A percentile compares a stretch with the other conserved stretches of the same genome.
These are phyloP conservation scores for Xylota sylvarum DNA, from an alignment of 2,888 invertebrate genomes.

Conservation along the genomic window DNA sequence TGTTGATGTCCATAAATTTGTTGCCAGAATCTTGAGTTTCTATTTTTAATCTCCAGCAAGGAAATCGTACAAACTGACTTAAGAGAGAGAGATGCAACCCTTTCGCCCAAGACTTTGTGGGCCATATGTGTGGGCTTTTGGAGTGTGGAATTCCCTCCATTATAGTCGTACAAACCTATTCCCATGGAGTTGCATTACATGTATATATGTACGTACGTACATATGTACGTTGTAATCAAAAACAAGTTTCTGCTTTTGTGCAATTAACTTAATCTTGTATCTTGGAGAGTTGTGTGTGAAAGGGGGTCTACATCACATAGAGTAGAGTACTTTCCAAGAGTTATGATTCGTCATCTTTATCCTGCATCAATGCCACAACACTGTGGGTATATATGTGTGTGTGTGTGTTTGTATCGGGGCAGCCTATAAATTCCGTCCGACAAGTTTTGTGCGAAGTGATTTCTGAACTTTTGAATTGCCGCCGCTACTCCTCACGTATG, in stretches of 20 bases:
- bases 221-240: conserved; percentile 53
- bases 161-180: background rate
- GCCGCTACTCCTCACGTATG: conserved; percentile 64
- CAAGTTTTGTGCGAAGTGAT: conserved; percentile 76
- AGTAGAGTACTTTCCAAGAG: conserved; percentile 66
- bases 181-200: background rate
- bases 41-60: background rate
- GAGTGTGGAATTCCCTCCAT: background rate
- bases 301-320: conserved; percentile 39
- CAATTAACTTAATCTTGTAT: conserved; percentile 76
- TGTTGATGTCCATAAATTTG: background rate
- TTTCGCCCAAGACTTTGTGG: background rate
- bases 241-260: conserved; percentile 71
- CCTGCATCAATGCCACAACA: conserved; percentile 72
- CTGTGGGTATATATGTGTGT: background rate
- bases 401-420: conserved; percentile 18
- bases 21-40: background rate
- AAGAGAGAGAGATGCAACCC: conserved; percentile 2
- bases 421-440: conserved; percentile 73
- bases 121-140: background rate
- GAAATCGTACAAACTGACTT: background rate
- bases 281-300: conserved; percentile 69
- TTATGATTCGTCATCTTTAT: conserved; percentile 76
- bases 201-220: background rate
- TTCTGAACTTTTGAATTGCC: conserved; percentile 76